phyloP scores from a whole-genome alignment of 64 coral and sea anemone species.

The Pocillopora verrucosa region DNA sequence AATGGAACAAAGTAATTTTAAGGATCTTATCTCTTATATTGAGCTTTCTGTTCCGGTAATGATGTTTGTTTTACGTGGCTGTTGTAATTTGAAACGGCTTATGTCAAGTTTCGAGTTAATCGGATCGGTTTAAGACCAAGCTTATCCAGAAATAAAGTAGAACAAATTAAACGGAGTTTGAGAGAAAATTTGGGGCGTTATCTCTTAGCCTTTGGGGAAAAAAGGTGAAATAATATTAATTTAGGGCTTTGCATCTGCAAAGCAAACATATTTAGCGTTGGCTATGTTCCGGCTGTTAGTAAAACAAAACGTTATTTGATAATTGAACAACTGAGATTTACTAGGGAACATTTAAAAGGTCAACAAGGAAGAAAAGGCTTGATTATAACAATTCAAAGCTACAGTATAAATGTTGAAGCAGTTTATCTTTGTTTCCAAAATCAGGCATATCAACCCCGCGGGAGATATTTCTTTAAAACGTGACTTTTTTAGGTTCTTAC shows the following conservation, averaged over 20 bases:
- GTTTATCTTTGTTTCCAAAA: no score
- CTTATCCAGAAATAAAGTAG: neutral
- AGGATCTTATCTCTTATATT: neutral
- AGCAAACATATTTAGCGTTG: neutral
- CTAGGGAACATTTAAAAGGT: slow-evolving; percentile 1
- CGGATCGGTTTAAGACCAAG: neutral
- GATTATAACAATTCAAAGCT: no score
- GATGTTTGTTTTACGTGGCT: neutral
- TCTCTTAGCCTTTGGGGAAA: neutral
- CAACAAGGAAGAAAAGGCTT: neutral
- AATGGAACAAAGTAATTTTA: neutral
- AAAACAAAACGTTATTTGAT: neutral
- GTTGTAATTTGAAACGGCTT: neutral
- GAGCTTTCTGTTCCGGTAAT: neutral
- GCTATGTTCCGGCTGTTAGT: neutral
- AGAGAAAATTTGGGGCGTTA: no score
- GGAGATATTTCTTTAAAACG: no score
- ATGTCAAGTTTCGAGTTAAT: no score
- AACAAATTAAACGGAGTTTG: neutral
- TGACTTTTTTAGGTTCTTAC: no score
- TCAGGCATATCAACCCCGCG: no score
- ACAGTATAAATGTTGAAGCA: no score
- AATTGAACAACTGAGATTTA: neutral
- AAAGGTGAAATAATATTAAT: neutral
- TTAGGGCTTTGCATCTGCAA: neutral